A percentile compares a stretch with the other conserved stretches of the same genome.
Conservation (phyloP, 2,888 invertebrate species). For the Mactromeris polynyma region DNA sequence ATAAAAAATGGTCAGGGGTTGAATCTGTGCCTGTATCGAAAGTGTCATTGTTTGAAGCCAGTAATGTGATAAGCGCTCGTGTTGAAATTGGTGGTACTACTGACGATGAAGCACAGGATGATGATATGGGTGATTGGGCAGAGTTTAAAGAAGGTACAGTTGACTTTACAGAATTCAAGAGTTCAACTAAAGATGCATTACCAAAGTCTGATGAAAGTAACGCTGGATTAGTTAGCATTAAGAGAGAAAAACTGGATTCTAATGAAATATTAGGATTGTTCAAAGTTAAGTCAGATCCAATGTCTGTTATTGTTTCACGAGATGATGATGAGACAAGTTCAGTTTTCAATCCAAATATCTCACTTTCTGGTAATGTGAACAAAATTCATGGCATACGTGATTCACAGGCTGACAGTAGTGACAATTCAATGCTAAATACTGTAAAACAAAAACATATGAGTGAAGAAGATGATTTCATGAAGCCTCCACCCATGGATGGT, state of each 20-base stretch:
- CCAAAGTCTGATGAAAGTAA: constrained; percentile 21
- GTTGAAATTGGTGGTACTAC: background rate
- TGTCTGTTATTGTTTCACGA: constrained; percentile 40
- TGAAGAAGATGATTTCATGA: constrained; percentile 72
- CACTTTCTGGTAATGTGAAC: constrained; percentile 46
- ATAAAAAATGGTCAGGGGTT: constrained; percentile 56
- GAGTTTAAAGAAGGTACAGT: constrained; percentile 62
- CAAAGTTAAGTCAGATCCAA: constrained; percentile 76
- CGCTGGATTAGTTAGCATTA: constrained; percentile 64
- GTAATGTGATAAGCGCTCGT: background rate
- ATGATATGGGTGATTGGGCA: constrained; percentile 71
- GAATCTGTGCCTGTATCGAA: background rate
- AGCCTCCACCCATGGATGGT: constrained; percentile 81
- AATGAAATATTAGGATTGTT: constrained; percentile 80
- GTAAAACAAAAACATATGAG: constrained; percentile 54
- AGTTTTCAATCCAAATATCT: constrained; percentile 2
- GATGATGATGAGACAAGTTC: constrained; percentile 56
- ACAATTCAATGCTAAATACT: constrained; percentile 9
- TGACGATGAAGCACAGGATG: background rate
- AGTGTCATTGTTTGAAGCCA: background rate
- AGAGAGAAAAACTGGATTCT: constrained; percentile 76
- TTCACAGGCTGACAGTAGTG: constrained; percentile 17
- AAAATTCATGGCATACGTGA: constrained; percentile 49
- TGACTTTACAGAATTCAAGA: constrained; percentile 51
- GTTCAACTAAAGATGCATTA: constrained; percentile 13